phyloP scores from a whole-genome alignment of 2,888 invertebrate genomes.

The Cerceris rybyensis region DNA sequence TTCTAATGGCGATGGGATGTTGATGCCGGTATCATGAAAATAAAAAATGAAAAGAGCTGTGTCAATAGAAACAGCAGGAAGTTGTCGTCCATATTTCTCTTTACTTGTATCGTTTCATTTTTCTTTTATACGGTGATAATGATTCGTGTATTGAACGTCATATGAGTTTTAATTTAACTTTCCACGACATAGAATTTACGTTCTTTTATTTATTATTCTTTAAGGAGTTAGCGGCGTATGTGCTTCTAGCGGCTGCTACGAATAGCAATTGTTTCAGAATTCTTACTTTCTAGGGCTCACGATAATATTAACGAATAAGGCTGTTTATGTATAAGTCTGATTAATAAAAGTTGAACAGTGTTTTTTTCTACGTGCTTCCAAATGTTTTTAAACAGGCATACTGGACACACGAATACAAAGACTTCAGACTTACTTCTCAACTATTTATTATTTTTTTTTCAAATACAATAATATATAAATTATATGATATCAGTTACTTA shows the following conservation, averaged over 20 bases:
- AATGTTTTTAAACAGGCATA: not conserved
- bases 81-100: slow-evolving; percentile 7
- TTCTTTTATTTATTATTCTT: slow-evolving; percentile 50
- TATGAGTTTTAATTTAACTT: slow-evolving; percentile 13
- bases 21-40: slow-evolving; percentile 1
- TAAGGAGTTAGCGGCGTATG: not conserved
- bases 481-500: not conserved
- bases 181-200: not conserved
- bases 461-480: slow-evolving; percentile 18
- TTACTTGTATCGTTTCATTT: not conserved
- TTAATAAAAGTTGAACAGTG: slow-evolving; percentile 66
- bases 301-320: slow-evolving; percentile 42
- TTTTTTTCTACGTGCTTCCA: slow-evolving; percentile 59
- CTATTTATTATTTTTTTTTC: slow-evolving; percentile 16
- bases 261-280: slow-evolving; percentile 25
- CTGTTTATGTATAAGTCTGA: slow-evolving; percentile 63
- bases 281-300: slow-evolving; percentile 25
- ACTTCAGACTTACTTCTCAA: not conserved
- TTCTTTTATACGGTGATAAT: slow-evolving; percentile 28
- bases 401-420: not conserved
- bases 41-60: slow-evolving; percentile 3
- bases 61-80: slow-evolving; percentile 1
- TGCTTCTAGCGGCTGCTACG: slow-evolving; percentile 1
- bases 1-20: not conserved
- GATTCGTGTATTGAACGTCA: not conserved